These are phyloP conservation scores for Brachionus calyciflorus DNA, from an alignment of 1,140 invertebrate species.

Conservation along the genomic window DNA sequence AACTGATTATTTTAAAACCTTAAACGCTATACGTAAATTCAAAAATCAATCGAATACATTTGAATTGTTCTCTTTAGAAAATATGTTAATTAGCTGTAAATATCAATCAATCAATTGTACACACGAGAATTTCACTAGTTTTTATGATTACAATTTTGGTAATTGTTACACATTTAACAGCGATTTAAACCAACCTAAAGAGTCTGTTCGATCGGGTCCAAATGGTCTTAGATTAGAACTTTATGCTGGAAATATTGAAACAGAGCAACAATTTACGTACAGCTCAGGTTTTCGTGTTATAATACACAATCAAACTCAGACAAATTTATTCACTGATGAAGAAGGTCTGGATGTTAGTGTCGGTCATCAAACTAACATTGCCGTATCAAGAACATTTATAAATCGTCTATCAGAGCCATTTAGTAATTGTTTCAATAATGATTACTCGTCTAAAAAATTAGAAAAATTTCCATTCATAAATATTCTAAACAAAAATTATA, in stretches of 20 bases:
- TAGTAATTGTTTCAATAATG: not conserved
- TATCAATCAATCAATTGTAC: not conserved
- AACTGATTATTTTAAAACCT: too few relatives aligned
- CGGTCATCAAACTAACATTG: not conserved
- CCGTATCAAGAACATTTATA: not conserved
- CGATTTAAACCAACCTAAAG: not conserved
- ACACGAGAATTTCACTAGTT: not conserved
- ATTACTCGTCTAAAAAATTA: not conserved
- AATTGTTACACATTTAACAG: slow-evolving; percentile 15
- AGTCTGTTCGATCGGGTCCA: not conserved
- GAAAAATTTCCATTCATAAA: not conserved
- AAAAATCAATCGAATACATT: not conserved
- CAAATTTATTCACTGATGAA: not conserved
- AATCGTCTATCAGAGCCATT: not conserved
- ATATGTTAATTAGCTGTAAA: not conserved
- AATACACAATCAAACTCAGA: not conserved
- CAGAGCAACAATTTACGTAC: not conserved
- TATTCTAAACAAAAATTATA: not conserved
- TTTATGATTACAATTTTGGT: not conserved
- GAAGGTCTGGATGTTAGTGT: not conserved
- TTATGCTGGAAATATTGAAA: not conserved
- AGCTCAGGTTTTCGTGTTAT: not conserved
- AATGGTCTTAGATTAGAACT: not conserved
- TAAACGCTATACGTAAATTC: not conserved
- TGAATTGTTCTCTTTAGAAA: not conserved